Conservation (phyloP, 2,888 invertebrate species). For the Phorcus lineatus region DNA sequence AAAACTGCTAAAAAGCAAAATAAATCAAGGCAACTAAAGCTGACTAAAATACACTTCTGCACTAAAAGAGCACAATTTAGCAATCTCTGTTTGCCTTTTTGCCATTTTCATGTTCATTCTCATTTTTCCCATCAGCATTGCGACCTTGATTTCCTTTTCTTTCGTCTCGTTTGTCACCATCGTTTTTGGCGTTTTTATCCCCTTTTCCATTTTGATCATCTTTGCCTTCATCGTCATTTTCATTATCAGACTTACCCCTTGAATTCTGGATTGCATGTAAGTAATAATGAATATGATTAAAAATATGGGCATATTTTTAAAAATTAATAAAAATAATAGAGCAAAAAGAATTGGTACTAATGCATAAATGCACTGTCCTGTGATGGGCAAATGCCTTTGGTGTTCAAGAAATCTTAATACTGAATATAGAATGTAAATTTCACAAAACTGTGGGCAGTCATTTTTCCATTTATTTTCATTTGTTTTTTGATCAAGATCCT, state of each 20-base stretch:
- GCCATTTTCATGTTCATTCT: constrained; percentile 1
- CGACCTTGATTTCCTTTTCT: not conserved
- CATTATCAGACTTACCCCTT: not conserved
- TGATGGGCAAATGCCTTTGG: too few relatives aligned
- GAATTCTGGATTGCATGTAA: not conserved
- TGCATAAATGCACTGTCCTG: too few relatives aligned
- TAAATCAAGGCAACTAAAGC: not conserved
- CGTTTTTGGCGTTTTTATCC: not conserved
- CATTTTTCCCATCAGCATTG: constrained; percentile 10
- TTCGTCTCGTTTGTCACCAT: not conserved
- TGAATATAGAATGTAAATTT: too few relatives aligned
- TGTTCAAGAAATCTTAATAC: too few relatives aligned
- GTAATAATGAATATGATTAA: too few relatives aligned
- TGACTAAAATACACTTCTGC: not conserved
- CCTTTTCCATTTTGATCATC: not conserved
- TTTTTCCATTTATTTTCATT: too few relatives aligned
- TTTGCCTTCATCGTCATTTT: not conserved
- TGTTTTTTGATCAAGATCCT: too few relatives aligned
- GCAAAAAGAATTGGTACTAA: too few relatives aligned
- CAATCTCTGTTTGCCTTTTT: not conserved
- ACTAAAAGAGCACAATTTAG: not conserved
- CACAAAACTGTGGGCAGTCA: too few relatives aligned
- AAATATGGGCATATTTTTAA: too few relatives aligned
- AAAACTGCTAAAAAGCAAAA: too few relatives aligned
- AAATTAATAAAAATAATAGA: too few relatives aligned